Conservation (phyloP, 2,888 invertebrate species). For the Micoletzkya japonica region DNA sequence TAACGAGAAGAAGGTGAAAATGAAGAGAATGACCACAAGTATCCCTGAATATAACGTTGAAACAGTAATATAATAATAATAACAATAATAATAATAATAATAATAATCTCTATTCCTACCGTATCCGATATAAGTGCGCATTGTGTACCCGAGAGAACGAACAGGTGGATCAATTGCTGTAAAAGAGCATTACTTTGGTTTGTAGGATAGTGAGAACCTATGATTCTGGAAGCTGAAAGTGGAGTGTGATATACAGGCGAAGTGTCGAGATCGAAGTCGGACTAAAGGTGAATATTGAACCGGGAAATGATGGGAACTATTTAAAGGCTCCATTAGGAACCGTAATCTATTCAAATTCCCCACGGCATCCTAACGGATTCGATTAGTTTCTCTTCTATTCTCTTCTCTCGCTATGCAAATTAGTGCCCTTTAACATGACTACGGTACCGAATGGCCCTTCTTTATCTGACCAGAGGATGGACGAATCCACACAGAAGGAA, state of each 20-base stretch:
- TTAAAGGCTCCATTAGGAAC: too few species aligned
- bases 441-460: too few species aligned
- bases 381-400: background rate
- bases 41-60: slow-evolving; percentile 11
- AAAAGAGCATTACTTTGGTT: background rate
- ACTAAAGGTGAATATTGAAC: slow-evolving; percentile 10
- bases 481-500: background rate
- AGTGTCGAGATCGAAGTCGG: background rate
- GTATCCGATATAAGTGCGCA: slow-evolving; percentile 23
- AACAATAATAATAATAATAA: too few species aligned
- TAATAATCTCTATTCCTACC: too few species aligned
- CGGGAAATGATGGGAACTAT: too few species aligned
- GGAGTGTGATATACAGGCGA: background rate
- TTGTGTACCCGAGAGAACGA: slow-evolving; percentile 12
- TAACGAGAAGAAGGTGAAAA: slow-evolving; percentile 16
- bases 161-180: slow-evolving; percentile 3
- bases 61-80: too few species aligned
- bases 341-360: too few species aligned
- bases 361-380: too few species aligned
- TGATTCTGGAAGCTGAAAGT: background rate
- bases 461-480: too few species aligned
- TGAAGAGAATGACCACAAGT: slow-evolving; percentile 6
- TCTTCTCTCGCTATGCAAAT: background rate
- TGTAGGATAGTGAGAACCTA: background rate
- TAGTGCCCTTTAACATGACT: too few species aligned